A percentile compares a stretch with the other conserved stretches of the same genome.
Evolutionary conservation across 2,113 vertebrate genomes (phyloP).

Genomic region (Brachionichthys hirsutus): DNA sequence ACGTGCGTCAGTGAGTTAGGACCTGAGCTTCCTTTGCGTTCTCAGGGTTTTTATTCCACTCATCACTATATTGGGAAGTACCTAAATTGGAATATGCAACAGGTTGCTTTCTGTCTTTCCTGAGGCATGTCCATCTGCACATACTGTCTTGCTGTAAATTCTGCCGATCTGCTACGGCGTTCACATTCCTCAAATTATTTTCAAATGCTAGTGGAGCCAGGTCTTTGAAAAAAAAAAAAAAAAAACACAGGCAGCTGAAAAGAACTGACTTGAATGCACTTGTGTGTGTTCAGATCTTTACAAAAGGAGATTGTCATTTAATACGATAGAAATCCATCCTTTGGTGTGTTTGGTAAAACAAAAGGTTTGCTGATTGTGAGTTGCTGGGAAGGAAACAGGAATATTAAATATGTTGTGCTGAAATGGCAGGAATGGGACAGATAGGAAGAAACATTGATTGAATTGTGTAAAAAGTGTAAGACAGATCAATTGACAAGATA

Average conservation of each 20-base stretch:
- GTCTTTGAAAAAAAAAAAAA: slow-evolving; percentile 6
- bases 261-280: slow-evolving; percentile 6
- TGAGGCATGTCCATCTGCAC: neutral
- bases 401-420: neutral
- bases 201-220: slow-evolving; percentile 9
- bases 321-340: neutral
- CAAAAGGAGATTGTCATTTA: no score
- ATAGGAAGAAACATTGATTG: neutral
- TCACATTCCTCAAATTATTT: neutral
- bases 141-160: neutral
- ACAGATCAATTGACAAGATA: slow-evolving; percentile 45
- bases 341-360: slow-evolving; percentile 5
- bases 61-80: no score
- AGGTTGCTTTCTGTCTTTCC: neutral
- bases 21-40: no score
- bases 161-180: neutral
- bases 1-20: slow-evolving; percentile 16
- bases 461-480: slow-evolving; percentile 44
- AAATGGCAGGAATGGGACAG: no score
- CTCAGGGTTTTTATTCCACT: no score
- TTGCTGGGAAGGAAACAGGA: neutral
- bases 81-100: no score
- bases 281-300: no score
- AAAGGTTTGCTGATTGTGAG: slow-evolving; percentile 7
- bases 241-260: neutral